A percentile compares a stretch with the other conserved stretches of the same genome.
Conservation (phyloP, 2,113 vertebrate species). For the Solea solea region DNA sequence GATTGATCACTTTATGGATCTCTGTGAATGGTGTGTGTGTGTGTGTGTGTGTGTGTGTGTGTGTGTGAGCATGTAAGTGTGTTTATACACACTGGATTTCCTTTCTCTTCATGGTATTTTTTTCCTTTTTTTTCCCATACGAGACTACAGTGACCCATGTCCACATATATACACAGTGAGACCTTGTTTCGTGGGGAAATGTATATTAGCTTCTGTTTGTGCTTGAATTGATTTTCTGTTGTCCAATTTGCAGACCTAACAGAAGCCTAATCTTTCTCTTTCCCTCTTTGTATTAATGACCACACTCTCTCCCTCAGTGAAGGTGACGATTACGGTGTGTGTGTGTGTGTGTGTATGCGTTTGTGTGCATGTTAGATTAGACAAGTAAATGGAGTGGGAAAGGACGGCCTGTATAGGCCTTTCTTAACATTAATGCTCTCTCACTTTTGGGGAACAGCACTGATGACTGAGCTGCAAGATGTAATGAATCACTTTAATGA, state of each 20-base stretch:
- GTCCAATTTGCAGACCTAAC: conserved; percentile 56
- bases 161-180: conserved; percentile 1
- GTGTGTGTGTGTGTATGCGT: background rate
- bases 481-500: conserved; percentile 1
- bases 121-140: background rate
- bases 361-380: conserved; percentile 15
- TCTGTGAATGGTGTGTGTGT: conserved; percentile 4
- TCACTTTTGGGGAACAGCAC: background rate
- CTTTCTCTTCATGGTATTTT: background rate
- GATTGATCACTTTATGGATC: conserved; percentile 56
- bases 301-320: conserved; percentile 22
- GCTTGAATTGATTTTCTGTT: conserved; percentile 58
- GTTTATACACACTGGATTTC: background rate
- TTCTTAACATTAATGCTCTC: conserved; percentile 9
- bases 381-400: conserved; percentile 28
- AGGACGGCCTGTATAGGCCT: background rate
- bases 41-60: background rate
- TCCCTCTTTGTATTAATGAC: conserved; percentile 51
- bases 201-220: conserved; percentile 57
- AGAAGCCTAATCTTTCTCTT: conserved; percentile 38
- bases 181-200: conserved; percentile 40
- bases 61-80: conserved; percentile 5
- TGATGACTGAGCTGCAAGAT: background rate
- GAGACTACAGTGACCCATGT: background rate
- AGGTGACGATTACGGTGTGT: conserved; percentile 23